Base-by-base conservation (phyloP, 2,888 invertebrate genomes). In the Acronicta psi region DNA sequence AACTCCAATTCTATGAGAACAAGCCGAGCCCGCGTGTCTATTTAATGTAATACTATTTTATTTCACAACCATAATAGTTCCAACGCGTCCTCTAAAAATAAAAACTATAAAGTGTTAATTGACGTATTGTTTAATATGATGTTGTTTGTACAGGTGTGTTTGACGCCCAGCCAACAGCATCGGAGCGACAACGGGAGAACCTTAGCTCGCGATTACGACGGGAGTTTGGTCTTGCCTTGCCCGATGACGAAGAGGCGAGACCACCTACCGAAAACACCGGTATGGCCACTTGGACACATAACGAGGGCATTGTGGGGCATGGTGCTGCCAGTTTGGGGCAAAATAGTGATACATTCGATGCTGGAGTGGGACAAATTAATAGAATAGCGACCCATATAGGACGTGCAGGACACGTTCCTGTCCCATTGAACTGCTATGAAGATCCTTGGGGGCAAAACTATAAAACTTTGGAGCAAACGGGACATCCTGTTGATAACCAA, bases 171-270 rank as follows among this genome's bases (percentile, higher is more conserved):
- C 97, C 98, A 37, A 98, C 98, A 14, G 95, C 97, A 59, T 96
- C 97, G 45, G 98, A 98, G 88, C 95, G 97, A 49, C 97, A 98
- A 82, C 95, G 98, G 70, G 98, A 98, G 91, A 98, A 97, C 91
- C 95, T 98, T 54, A 97, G 97, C 73, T 97, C 98, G 83, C 95
- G 99, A 74, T 94, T 98, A 69, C 96, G 97, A 77, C 95, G 97
- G 68, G 97, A 97, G 85, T 97, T 98, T 89, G 97, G 97, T 31
- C 94, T 97, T 53, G 96, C 96, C 65, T 88, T 96, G 61, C 95
- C 96, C 18, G 96, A 96, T 59, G 96, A 96, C 82, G 96, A 96
- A 73, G 95, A 96, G 80, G 93, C 95, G 69, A 92, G 95, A 86
- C 94, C 91, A 85, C 95, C 95, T 85, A 86, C 88, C 74, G 84